Conservation (phyloP, 2,888 invertebrate genomes). For the Escarpia spicata region DNA sequence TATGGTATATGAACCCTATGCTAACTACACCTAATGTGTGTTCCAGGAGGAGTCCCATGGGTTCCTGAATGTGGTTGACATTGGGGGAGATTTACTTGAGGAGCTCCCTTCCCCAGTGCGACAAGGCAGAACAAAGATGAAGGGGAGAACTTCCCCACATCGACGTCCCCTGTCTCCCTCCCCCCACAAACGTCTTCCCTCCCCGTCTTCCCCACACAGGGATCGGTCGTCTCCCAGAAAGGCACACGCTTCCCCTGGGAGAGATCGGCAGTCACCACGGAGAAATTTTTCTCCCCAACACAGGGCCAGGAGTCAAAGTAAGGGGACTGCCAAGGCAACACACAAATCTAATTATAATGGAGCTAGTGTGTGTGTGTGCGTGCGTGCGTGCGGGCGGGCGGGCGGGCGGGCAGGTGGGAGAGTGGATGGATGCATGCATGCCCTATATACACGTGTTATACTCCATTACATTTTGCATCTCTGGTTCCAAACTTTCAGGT, state of each 20-base stretch:
- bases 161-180: background rate
- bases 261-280: background rate
- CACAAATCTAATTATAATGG: no score
- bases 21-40: background rate
- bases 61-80: conserved; percentile 42
- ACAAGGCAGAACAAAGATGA: conserved; percentile 14
- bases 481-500: no score
- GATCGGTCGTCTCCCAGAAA: background rate
- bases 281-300: background rate
- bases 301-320: conserved; percentile 2
- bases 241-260: background rate
- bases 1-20: no score
- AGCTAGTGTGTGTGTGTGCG: no score
- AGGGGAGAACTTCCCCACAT: background rate
- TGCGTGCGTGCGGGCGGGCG: no score
- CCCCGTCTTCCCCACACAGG: conserved; percentile 14
- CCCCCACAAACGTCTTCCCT: background rate
- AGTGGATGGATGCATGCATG: no score
- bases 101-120: conserved; percentile 37
- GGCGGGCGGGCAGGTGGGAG: no score
- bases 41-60: conserved; percentile 22
- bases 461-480: no score
- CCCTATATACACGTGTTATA: no score
- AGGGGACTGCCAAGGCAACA: background rate
- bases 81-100: conserved; percentile 32